Percentiles rank a stretch among this genome's conserved stretches.
Conservation (phyloP, 2,113 vertebrate genomes). For the Corythornis madagascariensis region DNA sequence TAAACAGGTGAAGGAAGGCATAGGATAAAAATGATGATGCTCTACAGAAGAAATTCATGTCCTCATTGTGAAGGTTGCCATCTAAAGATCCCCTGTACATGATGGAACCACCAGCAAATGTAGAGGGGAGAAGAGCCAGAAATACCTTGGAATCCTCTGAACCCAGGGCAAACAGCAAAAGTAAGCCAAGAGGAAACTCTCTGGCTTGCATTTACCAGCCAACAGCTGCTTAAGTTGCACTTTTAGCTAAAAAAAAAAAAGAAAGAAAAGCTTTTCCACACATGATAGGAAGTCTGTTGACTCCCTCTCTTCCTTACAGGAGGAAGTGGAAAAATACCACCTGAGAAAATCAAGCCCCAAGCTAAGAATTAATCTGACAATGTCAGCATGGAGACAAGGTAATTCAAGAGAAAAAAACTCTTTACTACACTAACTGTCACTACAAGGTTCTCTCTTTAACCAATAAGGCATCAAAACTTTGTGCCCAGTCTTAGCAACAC, state of each 20-base stretch:
- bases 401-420: background rate
- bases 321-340: background rate
- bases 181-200: background rate
- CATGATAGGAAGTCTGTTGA: background rate
- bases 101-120: background rate
- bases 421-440: background rate
- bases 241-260: background rate
- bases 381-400: background rate
- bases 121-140: background rate
- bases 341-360: background rate
- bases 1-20: background rate
- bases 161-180: background rate
- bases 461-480: background rate
- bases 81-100: fast-evolving
- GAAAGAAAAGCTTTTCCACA: background rate
- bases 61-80: background rate
- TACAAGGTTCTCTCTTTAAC: background rate
- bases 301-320: background rate
- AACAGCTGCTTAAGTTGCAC: background rate
- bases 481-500: background rate
- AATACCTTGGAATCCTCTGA: background rate
- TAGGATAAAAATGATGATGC: background rate
- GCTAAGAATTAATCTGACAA: background rate
- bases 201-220: background rate
- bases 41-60: background rate